These are phyloP conservation scores for Lagopus leucura DNA, from an alignment of 2,113 vertebrate species.

Conservation along the genomic window DNA sequence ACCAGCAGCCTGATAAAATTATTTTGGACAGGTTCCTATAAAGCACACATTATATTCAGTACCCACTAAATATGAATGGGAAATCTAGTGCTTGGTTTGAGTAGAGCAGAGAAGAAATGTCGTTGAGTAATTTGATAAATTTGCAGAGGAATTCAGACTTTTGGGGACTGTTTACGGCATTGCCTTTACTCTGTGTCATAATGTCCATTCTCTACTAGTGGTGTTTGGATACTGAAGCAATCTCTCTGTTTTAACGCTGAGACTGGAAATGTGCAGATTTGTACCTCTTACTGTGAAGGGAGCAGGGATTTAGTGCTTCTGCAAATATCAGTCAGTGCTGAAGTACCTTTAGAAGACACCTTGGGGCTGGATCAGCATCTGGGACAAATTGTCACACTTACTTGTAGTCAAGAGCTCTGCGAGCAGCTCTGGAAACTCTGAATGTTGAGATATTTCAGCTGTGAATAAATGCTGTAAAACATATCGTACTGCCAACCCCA, in stretches of 20 bases:
- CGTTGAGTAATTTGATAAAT: not conserved
- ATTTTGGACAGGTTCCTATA: not conserved
- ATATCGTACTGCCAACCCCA: constrained; percentile 41
- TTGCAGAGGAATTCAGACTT: not conserved
- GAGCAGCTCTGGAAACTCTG: constrained; percentile 24
- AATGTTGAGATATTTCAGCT: constrained; percentile 51
- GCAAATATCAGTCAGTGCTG: constrained; percentile 28
- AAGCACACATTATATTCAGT: not conserved
- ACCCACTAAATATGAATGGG: not conserved
- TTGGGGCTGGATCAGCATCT: constrained; percentile 49
- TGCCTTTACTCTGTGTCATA: not conserved
- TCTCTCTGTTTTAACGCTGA: not conserved
- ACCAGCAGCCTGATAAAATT: not conserved
- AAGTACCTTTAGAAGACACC: constrained; percentile 46
- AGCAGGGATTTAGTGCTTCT: constrained; percentile 33
- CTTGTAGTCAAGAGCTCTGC: constrained; percentile 35
- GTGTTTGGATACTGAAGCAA: not conserved
- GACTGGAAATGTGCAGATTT: not conserved
- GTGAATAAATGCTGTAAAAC: constrained; percentile 61
- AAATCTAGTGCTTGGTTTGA: not conserved
- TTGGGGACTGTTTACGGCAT: not conserved
- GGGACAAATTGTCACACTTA: constrained; percentile 50
- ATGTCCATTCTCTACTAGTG: not conserved
- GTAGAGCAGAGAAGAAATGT: not conserved
- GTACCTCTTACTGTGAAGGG: constrained; percentile 4